phyloP scores from a whole-genome alignment of 2,888 invertebrate species.

The Eugnorisma glareosa region DNA sequence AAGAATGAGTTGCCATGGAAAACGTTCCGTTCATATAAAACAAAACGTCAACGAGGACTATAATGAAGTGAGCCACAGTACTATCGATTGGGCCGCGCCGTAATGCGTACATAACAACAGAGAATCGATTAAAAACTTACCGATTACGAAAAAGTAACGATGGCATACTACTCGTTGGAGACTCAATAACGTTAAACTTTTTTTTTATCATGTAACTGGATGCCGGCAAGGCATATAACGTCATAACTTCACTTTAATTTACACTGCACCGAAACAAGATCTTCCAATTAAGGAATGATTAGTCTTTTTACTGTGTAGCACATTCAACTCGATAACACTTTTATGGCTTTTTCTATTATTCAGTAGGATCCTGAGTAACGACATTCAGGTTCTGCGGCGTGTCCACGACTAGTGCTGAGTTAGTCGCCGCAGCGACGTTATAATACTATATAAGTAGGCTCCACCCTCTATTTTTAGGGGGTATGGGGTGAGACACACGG shows the following conservation, averaged over 20 bases:
- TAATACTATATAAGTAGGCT: slow-evolving; percentile 68
- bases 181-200: slow-evolving; percentile 87
- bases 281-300: slow-evolving; percentile 77
- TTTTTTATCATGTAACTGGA: slow-evolving; percentile 87
- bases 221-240: slow-evolving; percentile 89
- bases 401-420: slow-evolving; percentile 76
- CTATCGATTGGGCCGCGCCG: slow-evolving; percentile 74
- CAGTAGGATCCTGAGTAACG: slow-evolving; percentile 75
- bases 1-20: slow-evolving; percentile 37
- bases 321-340: slow-evolving; percentile 76
- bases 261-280: slow-evolving; percentile 79
- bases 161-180: slow-evolving; percentile 89
- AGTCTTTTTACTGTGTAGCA: slow-evolving; percentile 77
- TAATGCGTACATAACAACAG: slow-evolving; percentile 73
- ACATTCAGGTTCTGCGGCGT: slow-evolving; percentile 84
- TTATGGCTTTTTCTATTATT: slow-evolving; percentile 72
- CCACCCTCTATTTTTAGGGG: slow-evolving; percentile 77
- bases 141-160: slow-evolving; percentile 92
- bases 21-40: slow-evolving; percentile 58
- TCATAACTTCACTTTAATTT: slow-evolving; percentile 88
- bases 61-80: slow-evolving; percentile 72
- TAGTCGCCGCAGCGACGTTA: slow-evolving; percentile 76
- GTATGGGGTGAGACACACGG: slow-evolving; percentile 71
- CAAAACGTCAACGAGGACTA: slow-evolving; percentile 56
- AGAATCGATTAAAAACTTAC: slow-evolving; percentile 87